phyloP scores from a whole-genome alignment of 2,113 vertebrate species.

The Urocynchramus pylzowi region DNA sequence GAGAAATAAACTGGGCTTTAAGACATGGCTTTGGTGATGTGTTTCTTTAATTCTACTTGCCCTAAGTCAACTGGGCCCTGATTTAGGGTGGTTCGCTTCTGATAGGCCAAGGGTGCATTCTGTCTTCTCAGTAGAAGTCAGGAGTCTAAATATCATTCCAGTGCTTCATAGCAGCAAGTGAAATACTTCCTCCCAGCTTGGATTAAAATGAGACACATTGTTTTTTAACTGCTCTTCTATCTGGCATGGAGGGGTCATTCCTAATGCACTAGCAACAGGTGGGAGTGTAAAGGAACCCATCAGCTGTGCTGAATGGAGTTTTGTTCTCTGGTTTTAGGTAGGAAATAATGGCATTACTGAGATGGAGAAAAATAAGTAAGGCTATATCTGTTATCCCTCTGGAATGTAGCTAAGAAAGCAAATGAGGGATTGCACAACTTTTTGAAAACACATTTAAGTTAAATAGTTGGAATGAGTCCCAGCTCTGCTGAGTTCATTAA shows the following conservation, averaged over 20 bases:
- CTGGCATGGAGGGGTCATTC: not conserved
- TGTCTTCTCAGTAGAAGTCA: not conserved
- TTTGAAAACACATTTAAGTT: not conserved
- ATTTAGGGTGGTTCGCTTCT: not conserved
- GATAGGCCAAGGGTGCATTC: not conserved
- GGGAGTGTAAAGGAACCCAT: not conserved
- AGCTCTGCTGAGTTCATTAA: not conserved
- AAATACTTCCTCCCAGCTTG: not conserved
- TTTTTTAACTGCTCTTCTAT: not conserved
- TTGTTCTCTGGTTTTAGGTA: not conserved
- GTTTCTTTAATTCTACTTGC: not conserved
- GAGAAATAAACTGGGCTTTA: not conserved
- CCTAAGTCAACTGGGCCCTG: not conserved
- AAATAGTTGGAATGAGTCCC: not conserved
- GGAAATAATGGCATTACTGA: not conserved
- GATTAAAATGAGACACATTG: not conserved
- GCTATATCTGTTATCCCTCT: not conserved
- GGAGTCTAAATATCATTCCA: not conserved
- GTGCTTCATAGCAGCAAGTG: not conserved
- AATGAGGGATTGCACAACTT: not conserved
- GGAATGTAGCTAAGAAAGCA: not conserved
- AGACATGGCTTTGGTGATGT: not conserved
- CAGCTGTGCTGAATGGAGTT: not conserved
- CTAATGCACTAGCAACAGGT: not conserved
- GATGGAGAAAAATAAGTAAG: not conserved